Base-by-base conservation (phyloP, 2,888 invertebrate species). In the Apodemia mormo region DNA sequence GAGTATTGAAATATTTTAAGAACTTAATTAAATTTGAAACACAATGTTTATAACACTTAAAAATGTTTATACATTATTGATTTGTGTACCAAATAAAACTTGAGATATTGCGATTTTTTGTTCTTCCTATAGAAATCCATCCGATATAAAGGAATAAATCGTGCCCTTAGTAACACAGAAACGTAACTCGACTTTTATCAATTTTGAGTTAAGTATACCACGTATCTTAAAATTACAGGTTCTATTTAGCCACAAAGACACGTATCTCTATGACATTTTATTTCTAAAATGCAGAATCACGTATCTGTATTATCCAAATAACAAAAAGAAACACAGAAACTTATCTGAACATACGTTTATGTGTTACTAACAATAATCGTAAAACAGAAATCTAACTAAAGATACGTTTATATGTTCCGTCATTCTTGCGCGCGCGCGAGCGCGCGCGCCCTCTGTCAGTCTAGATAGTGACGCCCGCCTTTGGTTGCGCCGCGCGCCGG, bases 221-320 rank as follows among this genome's bases (percentile, higher is more conserved):
- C 52, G 52, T 52, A 52, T 52, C 52, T 52, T 52, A 52, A 52
- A 52, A 52, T 52, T 52, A 52, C 52, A 52, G 52, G 52, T 52
- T 52, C 52, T n/a, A 52, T 52, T 52, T 52, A 52, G 52, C n/a
- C 52, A 52, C 52, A 52, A 52, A 52, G 52, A 52, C 52, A 52
- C 52, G 52, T 52, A 52, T 52, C 52, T 52, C 52, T 52, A 52
- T 52, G 14, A n/a, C 52, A 52, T n/a, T 52, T n/a, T 52, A 52
- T 52, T 52, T 52, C 52, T 52, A 52, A 52, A 52, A 52, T n/a
- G 14, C 52, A 52, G 52, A 52, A n/a, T 52, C 52, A 52, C 52
- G 52, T 52, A 52, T 52, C 52, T 52, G 14, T n/a, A 52, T 52
- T 52, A 52, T 52, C n/a, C 52, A 52, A 14, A 52, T 52, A n/a